Base-by-base conservation (phyloP, 2,888 invertebrate species). In the Drosophila kuntzei region DNA sequence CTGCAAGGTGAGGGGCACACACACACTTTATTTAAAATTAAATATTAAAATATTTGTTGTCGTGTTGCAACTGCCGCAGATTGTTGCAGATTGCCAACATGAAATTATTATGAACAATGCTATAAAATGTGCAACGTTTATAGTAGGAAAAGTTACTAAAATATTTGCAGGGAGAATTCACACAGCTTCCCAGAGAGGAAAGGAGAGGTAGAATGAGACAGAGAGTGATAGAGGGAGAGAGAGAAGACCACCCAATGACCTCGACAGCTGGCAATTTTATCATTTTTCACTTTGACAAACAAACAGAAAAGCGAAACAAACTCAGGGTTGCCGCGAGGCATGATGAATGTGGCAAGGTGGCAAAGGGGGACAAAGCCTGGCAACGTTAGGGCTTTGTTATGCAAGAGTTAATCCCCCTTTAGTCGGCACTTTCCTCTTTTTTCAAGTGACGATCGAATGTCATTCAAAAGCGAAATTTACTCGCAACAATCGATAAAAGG, bases 271-370 rank as follows among this genome's bases (percentile, higher is more conserved):
- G 70, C 78, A 80, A 74, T 86, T 80, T 86, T 72, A 86, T 75
- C 68, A 80, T 83, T 80, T 86, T 80, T 80, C 79, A 71, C 80
- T 78, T 80, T 78, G 69, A 76, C 72, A 83, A 83, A 80, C 75
- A 80, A 84, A 67, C 77, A 82, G 70, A 82, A 82, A 60, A 53
- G 53, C 65, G 34, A 53, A 54, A 32, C 47, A 22, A 61, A 55
- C 54, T 54, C 41, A 22, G 43, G 29, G 39, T n/a, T 53, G 37
- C 25, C 53, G 3, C 7, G 18, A 3, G 18, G 18, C 29, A 47
- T 29, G 16, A 16, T 16, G 16, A 16, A 9, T 46, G 12, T 16
- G 16, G 27, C 16, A 11, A 9, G 9, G 29, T 8, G 46, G 27
- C 12, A 22, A 18, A 16, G 2, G 8, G 43, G 22, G 3, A 14